Evolutionary conservation across 2,888 invertebrate genomes (phyloP).

Genomic region (Deilephila elpenor): DNA sequence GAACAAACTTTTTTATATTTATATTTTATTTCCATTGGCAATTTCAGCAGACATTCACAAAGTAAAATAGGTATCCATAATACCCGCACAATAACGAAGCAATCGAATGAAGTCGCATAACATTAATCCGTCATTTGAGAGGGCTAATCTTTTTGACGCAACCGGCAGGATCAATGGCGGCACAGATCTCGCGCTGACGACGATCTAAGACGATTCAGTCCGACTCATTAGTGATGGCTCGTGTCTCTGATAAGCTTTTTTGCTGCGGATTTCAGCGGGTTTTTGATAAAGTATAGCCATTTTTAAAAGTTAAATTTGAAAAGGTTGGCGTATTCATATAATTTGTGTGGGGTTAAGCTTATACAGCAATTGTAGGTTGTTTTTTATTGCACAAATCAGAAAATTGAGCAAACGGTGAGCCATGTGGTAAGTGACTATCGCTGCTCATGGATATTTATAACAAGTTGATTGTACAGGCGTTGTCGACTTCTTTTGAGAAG

Average conservation of each 20-base stretch:
- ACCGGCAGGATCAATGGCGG: neutral
- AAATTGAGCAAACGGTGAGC: no score
- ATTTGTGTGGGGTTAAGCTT: no score
- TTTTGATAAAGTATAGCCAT: neutral
- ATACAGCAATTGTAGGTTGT: no score
- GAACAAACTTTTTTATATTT: no score
- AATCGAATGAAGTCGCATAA: slow-evolving; percentile 25
- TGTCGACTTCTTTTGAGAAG: no score
- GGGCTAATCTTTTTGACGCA: slow-evolving; percentile 15
- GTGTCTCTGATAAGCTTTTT: slow-evolving; percentile 31
- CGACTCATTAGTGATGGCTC: slow-evolving; percentile 34
- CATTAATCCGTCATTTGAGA: slow-evolving; percentile 25
- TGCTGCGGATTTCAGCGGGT: slow-evolving; percentile 7
- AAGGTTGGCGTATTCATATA: no score
- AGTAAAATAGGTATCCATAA: neutral
- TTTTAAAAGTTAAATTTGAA: neutral
- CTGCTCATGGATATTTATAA: no score
- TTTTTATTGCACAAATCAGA: no score
- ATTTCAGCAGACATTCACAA: no score
- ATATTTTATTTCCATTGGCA: no score
- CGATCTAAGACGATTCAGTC: slow-evolving; percentile 34
- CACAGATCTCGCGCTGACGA: slow-evolving; percentile 27
- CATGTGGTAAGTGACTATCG: no score
- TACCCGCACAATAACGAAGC: neutral
- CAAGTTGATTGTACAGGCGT: no score